These are phyloP conservation scores for Tethea ocularis DNA, from an alignment of 2,888 invertebrate species.

Conservation along the genomic window DNA sequence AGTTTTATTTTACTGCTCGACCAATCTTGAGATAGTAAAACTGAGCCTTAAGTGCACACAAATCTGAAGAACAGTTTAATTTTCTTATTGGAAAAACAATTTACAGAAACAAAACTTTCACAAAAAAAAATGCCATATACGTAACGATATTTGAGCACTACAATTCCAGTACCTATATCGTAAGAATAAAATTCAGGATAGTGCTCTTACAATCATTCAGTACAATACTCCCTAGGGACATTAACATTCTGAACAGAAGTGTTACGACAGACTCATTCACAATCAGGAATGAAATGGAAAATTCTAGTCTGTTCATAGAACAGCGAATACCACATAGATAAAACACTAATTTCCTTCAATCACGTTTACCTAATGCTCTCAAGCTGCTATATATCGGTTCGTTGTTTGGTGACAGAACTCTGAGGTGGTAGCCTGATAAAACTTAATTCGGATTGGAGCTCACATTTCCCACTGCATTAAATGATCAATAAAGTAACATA, in stretches of 20 bases:
- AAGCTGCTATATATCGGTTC: no score
- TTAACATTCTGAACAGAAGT: background rate
- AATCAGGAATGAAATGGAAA: background rate
- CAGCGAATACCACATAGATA: background rate
- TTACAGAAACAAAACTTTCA: no score
- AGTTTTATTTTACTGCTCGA: background rate
- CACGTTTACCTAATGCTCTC: no score
- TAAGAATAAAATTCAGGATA: background rate
- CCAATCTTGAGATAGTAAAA: background rate
- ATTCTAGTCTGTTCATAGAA: background rate
- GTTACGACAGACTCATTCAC: background rate
- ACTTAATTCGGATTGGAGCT: no score
- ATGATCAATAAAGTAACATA: no score
- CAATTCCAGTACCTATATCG: background rate
- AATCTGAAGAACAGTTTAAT: background rate
- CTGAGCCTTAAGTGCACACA: background rate
- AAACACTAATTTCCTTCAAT: no score
- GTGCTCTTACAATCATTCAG: background rate
- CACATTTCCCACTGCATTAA: no score
- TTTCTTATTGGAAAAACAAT: no score
- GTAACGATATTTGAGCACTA: background rate
- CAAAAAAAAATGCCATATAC: no score
- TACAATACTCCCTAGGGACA: background rate
- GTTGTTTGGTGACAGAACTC: no score
- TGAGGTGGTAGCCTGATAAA: no score